Percentiles rank a stretch among this genome's conserved stretches.
Conservation (phyloP, 2,888 invertebrate species). For the Drosophila pseudotalamancana region DNA sequence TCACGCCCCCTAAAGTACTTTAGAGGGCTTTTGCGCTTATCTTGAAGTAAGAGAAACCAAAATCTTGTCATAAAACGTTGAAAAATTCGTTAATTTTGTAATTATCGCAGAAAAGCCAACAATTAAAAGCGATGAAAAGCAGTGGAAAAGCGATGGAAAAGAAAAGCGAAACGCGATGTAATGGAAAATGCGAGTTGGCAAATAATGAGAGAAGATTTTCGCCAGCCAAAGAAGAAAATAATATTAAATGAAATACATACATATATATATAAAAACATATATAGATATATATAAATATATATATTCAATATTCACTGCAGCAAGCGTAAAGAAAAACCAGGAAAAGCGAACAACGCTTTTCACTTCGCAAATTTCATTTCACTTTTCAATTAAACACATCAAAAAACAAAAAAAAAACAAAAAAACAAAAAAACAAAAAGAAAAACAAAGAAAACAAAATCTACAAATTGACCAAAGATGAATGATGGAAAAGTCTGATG, state of each 20-base stretch:
- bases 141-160: not conserved
- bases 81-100: conserved; percentile 33
- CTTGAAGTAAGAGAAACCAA: too few relatives aligned
- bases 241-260: conserved; percentile 15
- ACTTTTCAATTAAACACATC: conserved; percentile 66
- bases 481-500: conserved; percentile 18
- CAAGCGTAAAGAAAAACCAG: conserved; percentile 16
- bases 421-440: conserved; percentile 16
- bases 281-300: not conserved
- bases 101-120: conserved; percentile 42
- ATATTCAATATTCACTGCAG: conserved; percentile 64
- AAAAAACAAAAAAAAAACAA: conserved; percentile 30
- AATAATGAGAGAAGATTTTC: conserved; percentile 40
- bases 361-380: conserved; percentile 68
- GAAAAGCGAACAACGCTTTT: conserved; percentile 31
- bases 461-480: conserved; percentile 30
- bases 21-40: not conserved
- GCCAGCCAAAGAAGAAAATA: conserved; percentile 11
- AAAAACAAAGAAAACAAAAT: conserved; percentile 15
- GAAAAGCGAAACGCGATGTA: conserved; percentile 13
- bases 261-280: not conserved
- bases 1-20: not conserved
- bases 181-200: conserved; percentile 22
- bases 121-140: conserved; percentile 15
- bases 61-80: conserved; percentile 14